Conservation (phyloP, 1,140 invertebrate genomes). For the Panagrolaimus sp. region DNA sequence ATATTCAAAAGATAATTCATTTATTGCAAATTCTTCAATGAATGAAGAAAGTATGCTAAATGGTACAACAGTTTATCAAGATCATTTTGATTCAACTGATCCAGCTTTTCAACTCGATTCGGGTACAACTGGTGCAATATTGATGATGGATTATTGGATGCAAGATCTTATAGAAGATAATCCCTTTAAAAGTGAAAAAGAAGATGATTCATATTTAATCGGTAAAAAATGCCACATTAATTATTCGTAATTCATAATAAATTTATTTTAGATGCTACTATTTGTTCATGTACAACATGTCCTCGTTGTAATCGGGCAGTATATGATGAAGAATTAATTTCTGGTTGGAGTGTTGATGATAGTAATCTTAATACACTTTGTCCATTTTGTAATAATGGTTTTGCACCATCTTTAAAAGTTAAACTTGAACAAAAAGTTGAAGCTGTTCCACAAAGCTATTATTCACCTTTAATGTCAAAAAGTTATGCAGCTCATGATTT, state of each 20-base stretch:
- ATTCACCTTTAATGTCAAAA: neutral
- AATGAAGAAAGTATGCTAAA: constrained; percentile 18
- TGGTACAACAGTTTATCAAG: constrained; percentile 18
- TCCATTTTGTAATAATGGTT: constrained; percentile 41
- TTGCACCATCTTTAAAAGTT: constrained; percentile 43
- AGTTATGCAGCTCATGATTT: neutral
- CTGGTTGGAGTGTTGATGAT: constrained; percentile 89
- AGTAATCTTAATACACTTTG: constrained; percentile 85
- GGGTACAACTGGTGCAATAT: constrained; percentile 34
- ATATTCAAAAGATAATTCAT: constrained; percentile 25
- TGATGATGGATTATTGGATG: constrained; percentile 39
- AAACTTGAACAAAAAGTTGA: neutral
- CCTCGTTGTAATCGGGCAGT: constrained; percentile 79
- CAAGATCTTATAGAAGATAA: constrained; percentile 32
- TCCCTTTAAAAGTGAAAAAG: constrained; percentile 15
- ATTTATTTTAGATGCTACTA: constrained; percentile 60
- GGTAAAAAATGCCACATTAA: neutral
- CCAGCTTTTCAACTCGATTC: constrained; percentile 26
- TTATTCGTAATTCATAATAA: neutral
- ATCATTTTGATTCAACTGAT: constrained; percentile 24
- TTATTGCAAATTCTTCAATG: constrained; percentile 16
- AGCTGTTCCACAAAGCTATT: neutral
- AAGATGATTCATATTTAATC: constrained; percentile 5
- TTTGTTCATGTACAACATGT: constrained; percentile 73
- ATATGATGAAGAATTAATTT: constrained; percentile 99